Percentiles rank a stretch among this genome's conserved stretches.
These are phyloP conservation scores for Pterobdella sp. DNA, from an alignment of 2,888 invertebrate species.

Conservation along the genomic window DNA sequence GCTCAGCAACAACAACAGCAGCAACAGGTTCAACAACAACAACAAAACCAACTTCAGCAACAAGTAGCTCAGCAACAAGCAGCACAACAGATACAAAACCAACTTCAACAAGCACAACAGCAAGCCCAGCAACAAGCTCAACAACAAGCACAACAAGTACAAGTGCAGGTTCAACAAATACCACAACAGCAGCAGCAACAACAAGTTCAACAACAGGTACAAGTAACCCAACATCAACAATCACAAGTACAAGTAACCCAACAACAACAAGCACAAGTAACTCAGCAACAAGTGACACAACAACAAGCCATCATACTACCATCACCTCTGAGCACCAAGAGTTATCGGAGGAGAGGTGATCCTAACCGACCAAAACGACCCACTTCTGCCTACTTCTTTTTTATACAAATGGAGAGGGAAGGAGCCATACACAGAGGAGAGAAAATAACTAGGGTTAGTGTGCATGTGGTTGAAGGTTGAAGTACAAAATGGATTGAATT, in stretches of 20 bases:
- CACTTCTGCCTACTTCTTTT: constrained; percentile 39
- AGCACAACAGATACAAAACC: constrained; percentile 14
- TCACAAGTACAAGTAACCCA: not conserved
- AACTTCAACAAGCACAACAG: constrained; percentile 14
- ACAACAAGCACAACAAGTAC: constrained; percentile 29
- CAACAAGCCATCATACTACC: constrained; percentile 6
- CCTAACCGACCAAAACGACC: constrained; percentile 38
- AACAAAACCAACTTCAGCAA: constrained; percentile 21
- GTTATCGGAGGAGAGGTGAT: constrained; percentile 33
- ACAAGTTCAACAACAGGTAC: not conserved
- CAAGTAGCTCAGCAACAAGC: constrained; percentile 16
- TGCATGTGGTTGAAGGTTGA: no score
- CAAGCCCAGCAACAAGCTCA: constrained; percentile 28
- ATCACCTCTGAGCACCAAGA: not conserved
- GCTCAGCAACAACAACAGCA: constrained; percentile 11
- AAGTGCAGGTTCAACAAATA: constrained; percentile 29
- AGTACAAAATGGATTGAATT: no score
- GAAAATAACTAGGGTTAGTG: constrained; percentile 34
- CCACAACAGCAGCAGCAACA: constrained; percentile 19
- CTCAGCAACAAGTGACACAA: constrained; percentile 21
- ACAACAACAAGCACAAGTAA: constrained; percentile 14
- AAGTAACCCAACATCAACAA: not conserved
- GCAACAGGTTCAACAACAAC: constrained; percentile 11
- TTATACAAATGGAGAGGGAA: constrained; percentile 33
- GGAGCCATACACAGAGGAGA: constrained; percentile 32